These are phyloP conservation scores for Epinotia ramella DNA, from an alignment of 2,888 invertebrate species.

Conservation along the genomic window DNA sequence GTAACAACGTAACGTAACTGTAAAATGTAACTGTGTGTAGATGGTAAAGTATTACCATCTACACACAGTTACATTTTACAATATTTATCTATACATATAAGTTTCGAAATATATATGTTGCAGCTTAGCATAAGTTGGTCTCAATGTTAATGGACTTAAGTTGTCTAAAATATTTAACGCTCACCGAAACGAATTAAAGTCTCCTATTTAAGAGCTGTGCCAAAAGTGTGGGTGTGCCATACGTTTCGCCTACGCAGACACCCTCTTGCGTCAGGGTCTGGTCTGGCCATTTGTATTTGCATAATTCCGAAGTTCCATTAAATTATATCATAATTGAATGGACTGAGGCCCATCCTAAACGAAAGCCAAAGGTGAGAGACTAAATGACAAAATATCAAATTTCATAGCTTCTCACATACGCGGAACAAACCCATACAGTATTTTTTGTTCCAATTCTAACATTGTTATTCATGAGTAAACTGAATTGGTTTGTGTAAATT, in stretches of 20 bases:
- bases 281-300: conserved; percentile 7
- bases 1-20: no score
- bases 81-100: no score
- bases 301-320: conserved; percentile 6
- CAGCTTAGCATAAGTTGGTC: not conserved
- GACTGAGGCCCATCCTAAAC: conserved; percentile 13
- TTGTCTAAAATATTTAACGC: not conserved
- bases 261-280: not conserved
- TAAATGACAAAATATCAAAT: conserved; percentile 29
- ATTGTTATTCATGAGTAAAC: conserved; percentile 40
- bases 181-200: not conserved
- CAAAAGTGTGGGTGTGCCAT: conserved; percentile 20
- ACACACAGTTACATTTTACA: no score
- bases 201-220: not conserved
- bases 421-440: conserved; percentile 12
- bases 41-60: no score
- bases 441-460: conserved; percentile 23
- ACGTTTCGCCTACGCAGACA: conserved; percentile 2
- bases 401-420: conserved; percentile 28
- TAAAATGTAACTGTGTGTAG: no score
- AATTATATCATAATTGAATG: not conserved
- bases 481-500: not conserved
- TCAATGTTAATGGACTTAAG: not conserved
- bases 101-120: no score
- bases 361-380: conserved; percentile 10